These are phyloP conservation scores for Akabosia matsudoensis DNA, from an alignment of 1,140 invertebrate genomes.

Conservation along the genomic window DNA sequence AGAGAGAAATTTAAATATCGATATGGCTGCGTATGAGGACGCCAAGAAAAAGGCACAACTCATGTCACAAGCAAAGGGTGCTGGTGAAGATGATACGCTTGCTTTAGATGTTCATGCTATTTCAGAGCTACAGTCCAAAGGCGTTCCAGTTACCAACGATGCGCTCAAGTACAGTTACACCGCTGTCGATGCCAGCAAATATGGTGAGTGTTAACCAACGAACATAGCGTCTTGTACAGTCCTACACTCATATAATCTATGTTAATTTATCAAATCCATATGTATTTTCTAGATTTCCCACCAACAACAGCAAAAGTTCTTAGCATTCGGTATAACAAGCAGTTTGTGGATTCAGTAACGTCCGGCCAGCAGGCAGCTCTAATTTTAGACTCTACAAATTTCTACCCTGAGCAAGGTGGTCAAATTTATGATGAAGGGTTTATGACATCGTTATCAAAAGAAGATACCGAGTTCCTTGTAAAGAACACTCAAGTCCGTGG, in stretches of 20 bases:
- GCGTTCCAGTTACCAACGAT: constrained; percentile 82
- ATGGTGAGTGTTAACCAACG: constrained; percentile 55
- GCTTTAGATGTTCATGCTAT: constrained; percentile 94
- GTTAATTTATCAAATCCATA: neutral
- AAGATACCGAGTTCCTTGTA: constrained; percentile 78
- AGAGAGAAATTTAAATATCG: constrained; percentile 85
- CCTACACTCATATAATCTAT: neutral
- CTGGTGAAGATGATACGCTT: constrained; percentile 31
- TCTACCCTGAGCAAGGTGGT: constrained; percentile 82
- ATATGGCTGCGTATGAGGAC: constrained; percentile 86
- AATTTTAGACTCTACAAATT: constrained; percentile 80
- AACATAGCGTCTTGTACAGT: too few relatives aligned
- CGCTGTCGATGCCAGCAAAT: constrained; percentile 60
- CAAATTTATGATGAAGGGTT: constrained; percentile 98
- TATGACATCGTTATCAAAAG: constrained; percentile 67
- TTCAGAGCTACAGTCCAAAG: constrained; percentile 77
- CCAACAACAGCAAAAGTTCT: constrained; percentile 55
- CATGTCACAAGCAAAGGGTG: constrained; percentile 30
- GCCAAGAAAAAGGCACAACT: constrained; percentile 86
- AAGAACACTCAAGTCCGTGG: constrained; percentile 94
- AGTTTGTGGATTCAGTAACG: constrained; percentile 79
- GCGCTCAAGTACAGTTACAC: constrained; percentile 86
- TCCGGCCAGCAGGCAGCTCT: constrained; percentile 88
- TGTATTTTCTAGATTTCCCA: constrained; percentile 36
- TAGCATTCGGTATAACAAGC: constrained; percentile 67